Evolutionary conservation across 2,888 invertebrate genomes (phyloP), one percentile per base, ranked within the genome.

Genomic region (Rhopalosiphum nymphaeae): DNA sequence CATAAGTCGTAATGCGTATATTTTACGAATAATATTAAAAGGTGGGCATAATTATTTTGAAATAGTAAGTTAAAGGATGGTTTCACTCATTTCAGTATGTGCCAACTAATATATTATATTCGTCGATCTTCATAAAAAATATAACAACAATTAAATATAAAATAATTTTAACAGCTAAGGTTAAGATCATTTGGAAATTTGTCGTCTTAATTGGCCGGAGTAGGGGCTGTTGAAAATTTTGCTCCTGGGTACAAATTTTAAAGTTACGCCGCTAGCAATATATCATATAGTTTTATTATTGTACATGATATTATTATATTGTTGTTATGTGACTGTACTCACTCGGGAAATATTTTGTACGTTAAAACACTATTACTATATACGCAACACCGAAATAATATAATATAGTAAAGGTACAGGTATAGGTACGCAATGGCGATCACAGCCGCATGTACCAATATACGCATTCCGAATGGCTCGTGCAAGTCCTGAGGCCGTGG

Each of bases 381-480:
- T 36, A 36, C 36, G 2, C 78, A 21, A 21, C 9, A 13, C 44
- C 85, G 46, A 29, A 29, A 86, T 46, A 16, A 86, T 46, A 26
- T 9, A n/a, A n/a, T 78, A 78, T 78, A 11, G 13, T 10, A 84
- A 3, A 29, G 44, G 44, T 13, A 29, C 1, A 13, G 13, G n/a
- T 46, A 86, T 46, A 46, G 13, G 13, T 26, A 25, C 29, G 13
- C 29, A 86, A 46, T 46, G 13, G 21, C 42, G 21, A 29, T 29
- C 10, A 46, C 44, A 85, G 3, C 25, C 29, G 29, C 5, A 29
- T 85, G 29, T 85, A 85, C 29, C 25, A 44, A 85, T 85, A 44
- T 44, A 44, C 29, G 44, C 44, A 44, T 91, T 86, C 46, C 49
- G 29, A 84, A 84, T 16, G 91, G 84, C 53, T 91, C 91, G 91